These are phyloP conservation scores for Pseudomyrmex gracilis DNA, from an alignment of 1,140 invertebrate genomes.

Conservation along the genomic window DNA sequence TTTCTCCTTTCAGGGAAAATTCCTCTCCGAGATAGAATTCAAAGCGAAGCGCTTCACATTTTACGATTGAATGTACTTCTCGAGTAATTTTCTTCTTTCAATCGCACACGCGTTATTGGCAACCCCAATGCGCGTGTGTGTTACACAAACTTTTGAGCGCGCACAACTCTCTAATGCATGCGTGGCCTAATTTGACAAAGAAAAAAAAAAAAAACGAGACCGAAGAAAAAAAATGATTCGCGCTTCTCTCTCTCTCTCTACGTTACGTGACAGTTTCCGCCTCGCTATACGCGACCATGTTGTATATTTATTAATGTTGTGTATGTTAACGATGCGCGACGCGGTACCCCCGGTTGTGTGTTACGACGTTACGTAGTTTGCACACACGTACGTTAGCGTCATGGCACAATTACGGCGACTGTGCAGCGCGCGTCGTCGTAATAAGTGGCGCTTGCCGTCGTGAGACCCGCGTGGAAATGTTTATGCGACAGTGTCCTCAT, in stretches of 20 bases:
- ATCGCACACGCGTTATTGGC: no score
- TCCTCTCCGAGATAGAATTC: no score
- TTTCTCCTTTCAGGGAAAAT: no score
- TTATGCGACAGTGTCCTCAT: neutral
- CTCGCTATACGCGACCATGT: neutral
- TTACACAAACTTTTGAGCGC: neutral
- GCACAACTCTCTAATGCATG: neutral
- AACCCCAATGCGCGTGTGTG: neutral
- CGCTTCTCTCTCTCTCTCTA: no score
- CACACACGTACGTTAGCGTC: neutral
- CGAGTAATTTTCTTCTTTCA: no score
- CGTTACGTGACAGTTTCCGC: conserved; percentile 62
- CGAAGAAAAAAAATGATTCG: conserved; percentile 24
- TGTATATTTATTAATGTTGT: conserved; percentile 65
- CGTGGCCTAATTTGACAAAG: conserved; percentile 48
- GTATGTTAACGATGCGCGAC: conserved; percentile 63
- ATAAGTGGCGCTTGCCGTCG: neutral
- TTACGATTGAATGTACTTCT: no score
- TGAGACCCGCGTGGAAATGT: conserved; percentile 5
- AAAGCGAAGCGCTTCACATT: no score
- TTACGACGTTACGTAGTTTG: conserved; percentile 14
- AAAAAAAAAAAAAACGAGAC: neutral
- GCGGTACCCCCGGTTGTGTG: conserved; percentile 36
- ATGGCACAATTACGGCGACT: conserved; percentile 43
- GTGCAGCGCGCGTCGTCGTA: neutral